A percentile compares a stretch with the other conserved stretches of the same genome.
phyloP scores from a whole-genome alignment of 2,113 vertebrate species.

The Coryphaenoides rupestris region DNA sequence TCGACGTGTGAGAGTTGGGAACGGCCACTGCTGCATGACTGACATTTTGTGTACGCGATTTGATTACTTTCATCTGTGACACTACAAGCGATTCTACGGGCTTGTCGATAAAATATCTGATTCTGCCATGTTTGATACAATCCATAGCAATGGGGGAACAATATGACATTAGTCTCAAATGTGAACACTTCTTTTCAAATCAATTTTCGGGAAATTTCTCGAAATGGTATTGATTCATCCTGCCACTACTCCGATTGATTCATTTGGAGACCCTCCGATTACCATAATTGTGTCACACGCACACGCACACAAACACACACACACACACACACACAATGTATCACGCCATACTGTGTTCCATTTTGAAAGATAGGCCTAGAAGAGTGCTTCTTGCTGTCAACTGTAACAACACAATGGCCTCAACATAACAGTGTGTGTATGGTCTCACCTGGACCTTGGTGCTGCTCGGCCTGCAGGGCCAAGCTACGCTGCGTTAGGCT shows the following conservation, averaged over 20 bases:
- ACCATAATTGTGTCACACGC: too few species aligned
- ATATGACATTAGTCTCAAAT: conserved; percentile 4
- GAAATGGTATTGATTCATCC: not conserved
- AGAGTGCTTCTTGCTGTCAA: not conserved
- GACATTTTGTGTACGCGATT: too few species aligned
- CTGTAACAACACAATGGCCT: too few species aligned
- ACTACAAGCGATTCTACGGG: not conserved
- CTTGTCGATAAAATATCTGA: conserved; percentile 30
- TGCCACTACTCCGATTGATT: not conserved
- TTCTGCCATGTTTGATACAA: conserved; percentile 10
- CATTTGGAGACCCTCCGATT: too few species aligned
- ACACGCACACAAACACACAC: too few species aligned
- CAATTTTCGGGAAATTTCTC: not conserved
- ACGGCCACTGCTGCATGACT: too few species aligned
- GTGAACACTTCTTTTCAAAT: conserved; percentile 21
- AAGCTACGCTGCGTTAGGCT: too few species aligned
- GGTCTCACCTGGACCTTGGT: too few species aligned
- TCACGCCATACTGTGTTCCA: not conserved
- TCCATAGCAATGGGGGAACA: conserved; percentile 11
- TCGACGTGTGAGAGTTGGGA: too few species aligned
- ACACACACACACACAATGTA: conserved; percentile 1
- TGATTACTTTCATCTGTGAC: too few species aligned
- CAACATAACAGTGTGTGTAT: too few species aligned
- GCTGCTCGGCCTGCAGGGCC: too few species aligned
- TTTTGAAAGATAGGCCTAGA: not conserved